Base-by-base conservation (phyloP, 2,797 vertebrate species). In the Todus mexicanus region DNA sequence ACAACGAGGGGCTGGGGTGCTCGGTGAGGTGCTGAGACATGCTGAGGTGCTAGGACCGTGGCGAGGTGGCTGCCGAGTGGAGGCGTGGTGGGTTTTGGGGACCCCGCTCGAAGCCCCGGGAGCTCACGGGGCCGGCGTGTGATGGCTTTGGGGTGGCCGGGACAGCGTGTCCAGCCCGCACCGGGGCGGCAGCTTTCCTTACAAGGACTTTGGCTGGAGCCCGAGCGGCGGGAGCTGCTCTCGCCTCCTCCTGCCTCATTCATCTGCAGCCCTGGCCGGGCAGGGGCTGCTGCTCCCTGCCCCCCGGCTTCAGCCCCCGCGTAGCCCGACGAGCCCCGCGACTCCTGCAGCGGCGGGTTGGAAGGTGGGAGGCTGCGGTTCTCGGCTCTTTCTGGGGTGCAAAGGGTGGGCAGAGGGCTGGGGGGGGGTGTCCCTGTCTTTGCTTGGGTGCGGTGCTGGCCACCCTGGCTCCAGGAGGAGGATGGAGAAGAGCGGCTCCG, bases 191-290 rank as follows among this genome's bases (percentile, higher is more conserved):
- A 37, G 82, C 88, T 88, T 96, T 94, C 98, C 98, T 98, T 98
- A 98, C 97, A 98, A 98, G 98, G 98, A 97, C 93, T 81, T 96
- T 90, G 97, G 97, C 96, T 61, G 84, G 54, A 80, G 65, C 89
- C 92, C 84, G 95, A 93, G 93, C 83, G 56, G 88, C 25, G 43
- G 72, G 71, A 75, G 57, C 70, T 6, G 53, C 54, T 3, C 43
- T 81, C 72, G 79, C 89, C 45, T 72, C 89, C 79, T 18, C 50
- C 93, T 26, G 96, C 89, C 92, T 96, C 96, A 96, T 96, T 93
- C 96, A 97, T 89, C 96, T 14, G 75, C 92, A 48, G 88, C 33
- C 48, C 83, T 12, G 40, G 70, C 43, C 19, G 56, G 6, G 18
- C 61, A 33, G 65, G 81, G 92, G 60, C 74, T 12, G 56, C 87